Evolutionary conservation across 2,888 invertebrate genomes (phyloP), one percentile per base, ranked within the genome.

Genomic region (Piscicola geometra): DNA sequence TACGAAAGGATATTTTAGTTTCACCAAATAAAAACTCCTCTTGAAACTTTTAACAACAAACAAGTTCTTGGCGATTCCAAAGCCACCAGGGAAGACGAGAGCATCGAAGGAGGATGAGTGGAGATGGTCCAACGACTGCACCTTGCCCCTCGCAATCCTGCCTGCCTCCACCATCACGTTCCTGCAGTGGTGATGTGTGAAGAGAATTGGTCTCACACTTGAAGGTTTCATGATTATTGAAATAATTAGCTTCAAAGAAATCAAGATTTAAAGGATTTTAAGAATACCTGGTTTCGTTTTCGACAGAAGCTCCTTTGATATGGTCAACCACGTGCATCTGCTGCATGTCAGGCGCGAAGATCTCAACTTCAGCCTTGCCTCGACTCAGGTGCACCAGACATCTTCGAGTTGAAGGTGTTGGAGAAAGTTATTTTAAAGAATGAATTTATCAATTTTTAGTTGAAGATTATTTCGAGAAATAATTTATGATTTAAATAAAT

Each of bases 81-180:
- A 88, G 47, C 89, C 89, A 71, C 89, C 89, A 32, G 89, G 89
- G 78, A 89, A 86, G n/a, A 89, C 81, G 12, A 89, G 84, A 18
- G 87, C 89, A 82, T 85, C 86, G 78, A 85, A 86, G n/a, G 79
- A 81, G 30, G 81, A 80, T 1, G 84, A 81, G 32, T 83, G 82
- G 33, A 88, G 84, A n/a, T 86, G 82, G 71, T 83, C 82, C 18
- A 88, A 80, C 12, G 79, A 84, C 81, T 78, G 82, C 77, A 81
- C 87, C 80, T 79, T 83, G 0, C 87, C 86, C 75, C 88, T 83
- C 5, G 88, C 87, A 76, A 89, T 85, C 71, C 89, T 82, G 0
- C 88, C 89, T 25, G 87, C 86, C 79, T 89, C 89, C n/a, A 85
- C 83, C 28, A 88, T 79, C 0, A 88, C 87, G 81, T 88, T 88